Conservation (phyloP, 2,797 vertebrate genomes). For the Knipowitschia caucasica region DNA sequence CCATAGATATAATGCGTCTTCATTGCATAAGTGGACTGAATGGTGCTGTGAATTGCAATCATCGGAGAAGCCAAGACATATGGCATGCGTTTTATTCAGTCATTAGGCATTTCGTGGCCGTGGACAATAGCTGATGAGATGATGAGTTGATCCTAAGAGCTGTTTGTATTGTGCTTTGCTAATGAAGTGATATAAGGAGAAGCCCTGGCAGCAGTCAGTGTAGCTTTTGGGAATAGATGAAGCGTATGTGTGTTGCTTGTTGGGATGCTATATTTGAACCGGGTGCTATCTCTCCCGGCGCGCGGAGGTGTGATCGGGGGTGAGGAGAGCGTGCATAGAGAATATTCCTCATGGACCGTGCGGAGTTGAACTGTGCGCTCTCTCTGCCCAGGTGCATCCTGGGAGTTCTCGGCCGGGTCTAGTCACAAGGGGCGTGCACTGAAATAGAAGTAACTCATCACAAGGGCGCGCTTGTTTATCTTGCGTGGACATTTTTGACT, state of each 20-base stretch:
- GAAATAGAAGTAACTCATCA: constrained; percentile 59
- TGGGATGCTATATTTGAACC: constrained; percentile 67
- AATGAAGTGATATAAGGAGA: constrained; percentile 66
- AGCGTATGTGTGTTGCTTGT: constrained; percentile 61
- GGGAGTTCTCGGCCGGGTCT: constrained; percentile 41
- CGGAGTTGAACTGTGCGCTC: constrained; percentile 43
- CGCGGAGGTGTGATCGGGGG: constrained; percentile 52
- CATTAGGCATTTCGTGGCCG: not conserved
- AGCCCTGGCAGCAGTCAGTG: constrained; percentile 4
- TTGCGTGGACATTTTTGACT: constrained; percentile 67
- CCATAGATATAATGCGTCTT: not conserved
- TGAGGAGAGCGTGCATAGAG: constrained; percentile 45
- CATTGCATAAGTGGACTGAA: not conserved
- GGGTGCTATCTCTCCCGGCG: constrained; percentile 61
- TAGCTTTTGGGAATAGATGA: constrained; percentile 51
- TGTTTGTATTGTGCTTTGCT: constrained; percentile 60
- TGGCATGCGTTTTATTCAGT: not conserved
- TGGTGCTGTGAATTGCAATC: not conserved
- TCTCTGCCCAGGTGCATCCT: constrained; percentile 28
- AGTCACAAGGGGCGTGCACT: constrained; percentile 29
- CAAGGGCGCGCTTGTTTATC: constrained; percentile 70
- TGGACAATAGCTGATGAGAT: not conserved
- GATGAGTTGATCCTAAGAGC: constrained; percentile 2
- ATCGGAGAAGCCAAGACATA: not conserved
- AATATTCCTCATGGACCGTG: constrained; percentile 54